phyloP scores from a whole-genome alignment of 2,888 invertebrate genomes.

The Harpalus rubripes region DNA sequence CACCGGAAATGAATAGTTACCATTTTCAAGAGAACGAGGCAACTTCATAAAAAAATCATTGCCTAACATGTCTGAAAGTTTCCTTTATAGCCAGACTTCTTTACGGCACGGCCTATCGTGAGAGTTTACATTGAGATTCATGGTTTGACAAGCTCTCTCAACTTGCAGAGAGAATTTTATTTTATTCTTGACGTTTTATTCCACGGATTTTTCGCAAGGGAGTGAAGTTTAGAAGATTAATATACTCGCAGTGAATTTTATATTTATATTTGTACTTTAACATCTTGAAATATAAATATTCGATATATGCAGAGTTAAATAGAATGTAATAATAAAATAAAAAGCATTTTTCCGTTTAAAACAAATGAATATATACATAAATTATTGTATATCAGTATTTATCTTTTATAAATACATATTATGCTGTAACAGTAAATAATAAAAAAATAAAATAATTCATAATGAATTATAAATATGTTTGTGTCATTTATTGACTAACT shows the following conservation, averaged over 20 bases:
- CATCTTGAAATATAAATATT: not conserved
- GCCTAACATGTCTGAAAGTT: conserved; percentile 31
- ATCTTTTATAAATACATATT: too few relatives aligned
- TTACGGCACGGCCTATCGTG: conserved; percentile 16
- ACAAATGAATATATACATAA: too few relatives aligned
- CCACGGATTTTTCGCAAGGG: conserved; percentile 10
- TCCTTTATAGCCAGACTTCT: conserved; percentile 30
- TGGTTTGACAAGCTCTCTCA: conserved; percentile 29
- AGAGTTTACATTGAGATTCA: conserved; percentile 36
- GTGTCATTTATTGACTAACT: too few relatives aligned
- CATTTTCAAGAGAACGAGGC: conserved; percentile 53
- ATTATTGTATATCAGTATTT: too few relatives aligned
- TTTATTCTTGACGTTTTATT: conserved; percentile 11
- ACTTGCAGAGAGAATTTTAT: conserved; percentile 18
- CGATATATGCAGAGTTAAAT: too few relatives aligned
- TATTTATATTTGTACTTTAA: not conserved
- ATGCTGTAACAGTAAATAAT: too few relatives aligned
- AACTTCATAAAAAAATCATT: conserved; percentile 61
- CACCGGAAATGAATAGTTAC: conserved; percentile 56
- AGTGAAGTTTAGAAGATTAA: not conserved
- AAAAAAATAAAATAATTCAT: too few relatives aligned
- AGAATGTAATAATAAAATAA: too few relatives aligned
- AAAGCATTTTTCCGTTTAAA: too few relatives aligned
- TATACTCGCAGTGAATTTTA: not conserved
- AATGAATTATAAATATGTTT: too few relatives aligned